Percentiles rank a stretch among this genome's conserved stretches.
Conservation (phyloP, 2,797 vertebrate genomes). For the Chaetodon trifasciatus region DNA sequence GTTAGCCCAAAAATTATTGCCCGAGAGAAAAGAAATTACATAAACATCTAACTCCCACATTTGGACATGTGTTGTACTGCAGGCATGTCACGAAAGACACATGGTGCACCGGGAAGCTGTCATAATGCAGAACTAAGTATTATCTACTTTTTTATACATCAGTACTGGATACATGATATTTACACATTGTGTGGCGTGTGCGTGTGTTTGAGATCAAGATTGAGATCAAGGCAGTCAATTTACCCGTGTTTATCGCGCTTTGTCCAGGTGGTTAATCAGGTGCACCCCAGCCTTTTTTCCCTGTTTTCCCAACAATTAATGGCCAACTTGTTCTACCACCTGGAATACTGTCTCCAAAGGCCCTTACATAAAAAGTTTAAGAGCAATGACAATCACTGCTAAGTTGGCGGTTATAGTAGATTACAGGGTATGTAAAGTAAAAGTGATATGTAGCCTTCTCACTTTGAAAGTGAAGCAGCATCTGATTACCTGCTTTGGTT, state of each 20-base stretch:
- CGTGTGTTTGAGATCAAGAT: not conserved
- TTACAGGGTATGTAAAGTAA: not conserved
- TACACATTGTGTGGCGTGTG: not conserved
- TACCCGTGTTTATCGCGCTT: not conserved
- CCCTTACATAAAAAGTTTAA: not conserved
- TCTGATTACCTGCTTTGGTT: constrained; percentile 25
- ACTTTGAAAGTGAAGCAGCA: not conserved
- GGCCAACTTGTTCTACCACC: not conserved
- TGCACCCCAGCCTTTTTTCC: not conserved
- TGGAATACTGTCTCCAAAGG: not conserved
- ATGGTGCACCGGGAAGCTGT: constrained; percentile 1
- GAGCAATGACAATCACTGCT: not conserved
- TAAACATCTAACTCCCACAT: constrained; percentile 62
- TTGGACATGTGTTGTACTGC: constrained; percentile 40
- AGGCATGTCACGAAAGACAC: constrained; percentile 14
- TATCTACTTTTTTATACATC: not conserved
- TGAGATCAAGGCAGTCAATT: constrained; percentile 6
- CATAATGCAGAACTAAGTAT: not conserved
- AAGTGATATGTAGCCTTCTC: not conserved
- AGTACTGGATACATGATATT: no score
- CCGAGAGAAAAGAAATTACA: constrained; percentile 46
- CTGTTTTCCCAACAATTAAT: not conserved
- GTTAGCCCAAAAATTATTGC: constrained; percentile 42
- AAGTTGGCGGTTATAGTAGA: not conserved
- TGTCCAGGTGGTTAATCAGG: not conserved